Evolutionary conservation across 2,888 invertebrate species (phyloP).

Genomic region (Toxonevra muliebris): DNA sequence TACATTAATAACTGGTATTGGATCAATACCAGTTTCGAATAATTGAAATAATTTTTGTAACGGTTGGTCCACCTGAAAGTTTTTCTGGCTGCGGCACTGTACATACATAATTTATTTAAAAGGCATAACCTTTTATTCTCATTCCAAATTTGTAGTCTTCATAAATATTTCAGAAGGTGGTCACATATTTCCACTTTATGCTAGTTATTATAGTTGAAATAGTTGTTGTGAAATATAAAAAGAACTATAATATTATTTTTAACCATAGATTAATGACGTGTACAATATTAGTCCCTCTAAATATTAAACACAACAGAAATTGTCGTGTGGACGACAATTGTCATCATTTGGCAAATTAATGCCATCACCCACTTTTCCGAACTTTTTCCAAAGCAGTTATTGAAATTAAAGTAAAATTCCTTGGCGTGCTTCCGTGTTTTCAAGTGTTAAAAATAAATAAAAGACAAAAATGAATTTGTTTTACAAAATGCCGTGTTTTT

Average conservation of each 20-base stretch:
- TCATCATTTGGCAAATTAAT: not conserved
- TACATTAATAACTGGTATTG: too few species aligned
- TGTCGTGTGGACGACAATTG: too few species aligned
- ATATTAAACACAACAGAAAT: too few species aligned
- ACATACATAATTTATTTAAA: too few species aligned
- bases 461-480: not conserved
- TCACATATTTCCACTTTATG: not conserved
- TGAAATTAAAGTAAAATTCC: not conserved
- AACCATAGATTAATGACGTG: not conserved
- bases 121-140: too few species aligned
- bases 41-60: too few species aligned
- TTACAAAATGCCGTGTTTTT: conserved; percentile 1
- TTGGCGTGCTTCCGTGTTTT: not conserved
- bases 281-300: not conserved
- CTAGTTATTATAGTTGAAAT: conserved; percentile 27
- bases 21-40: too few species aligned
- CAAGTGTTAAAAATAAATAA: not conserved
- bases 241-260: not conserved
- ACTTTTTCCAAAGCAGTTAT: not conserved
- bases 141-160: too few species aligned
- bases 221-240: not conserved
- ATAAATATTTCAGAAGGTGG: too few species aligned
- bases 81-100: too few species aligned
- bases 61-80: too few species aligned
- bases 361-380: not conserved